These are phyloP conservation scores for Vicugna pacos DNA, from an alignment of 2,113 vertebrate species.

Conservation along the genomic window DNA sequence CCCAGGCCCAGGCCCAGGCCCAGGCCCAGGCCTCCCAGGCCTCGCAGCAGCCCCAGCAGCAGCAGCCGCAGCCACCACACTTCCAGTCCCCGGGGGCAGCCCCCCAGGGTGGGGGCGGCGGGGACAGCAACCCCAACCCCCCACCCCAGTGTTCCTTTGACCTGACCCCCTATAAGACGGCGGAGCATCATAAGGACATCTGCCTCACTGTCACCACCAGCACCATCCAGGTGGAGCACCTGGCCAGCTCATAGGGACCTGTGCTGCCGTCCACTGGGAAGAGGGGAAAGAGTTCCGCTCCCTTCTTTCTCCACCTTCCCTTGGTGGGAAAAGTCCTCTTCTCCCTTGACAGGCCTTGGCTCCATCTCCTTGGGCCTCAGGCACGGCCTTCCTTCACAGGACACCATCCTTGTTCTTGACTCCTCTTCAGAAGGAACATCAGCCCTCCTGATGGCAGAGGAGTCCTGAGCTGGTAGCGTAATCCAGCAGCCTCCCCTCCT, in stretches of 20 bases:
- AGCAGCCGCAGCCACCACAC: constrained; percentile 90
- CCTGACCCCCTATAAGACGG: constrained; percentile 97
- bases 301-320: constrained; percentile 82
- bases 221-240: constrained; percentile 92
- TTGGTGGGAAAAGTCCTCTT: constrained; percentile 81
- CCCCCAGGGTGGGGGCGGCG: constrained; percentile 88
- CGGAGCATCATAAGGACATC: constrained; percentile 97
- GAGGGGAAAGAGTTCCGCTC: constrained; percentile 74
- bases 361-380: constrained; percentile 68
- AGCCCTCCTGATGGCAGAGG: constrained; percentile 70
- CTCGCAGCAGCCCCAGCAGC: constrained; percentile 74
- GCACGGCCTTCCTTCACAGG: constrained; percentile 62
- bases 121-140: constrained; percentile 90
- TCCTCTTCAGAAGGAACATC: constrained; percentile 65
- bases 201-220: constrained; percentile 98
- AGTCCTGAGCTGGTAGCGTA: constrained; percentile 80
- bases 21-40: constrained; percentile 72
- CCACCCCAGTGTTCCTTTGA: constrained; percentile 96
- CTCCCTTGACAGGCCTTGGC: constrained; percentile 74
- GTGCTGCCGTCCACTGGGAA: constrained; percentile 61
- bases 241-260: constrained; percentile 91
- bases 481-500: constrained; percentile 63
- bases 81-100: constrained; percentile 89
- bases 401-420: constrained; percentile 69
- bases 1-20: constrained; percentile 81